phyloP scores from a whole-genome alignment of 2,888 invertebrate genomes.

The Drosophila yooni region DNA sequence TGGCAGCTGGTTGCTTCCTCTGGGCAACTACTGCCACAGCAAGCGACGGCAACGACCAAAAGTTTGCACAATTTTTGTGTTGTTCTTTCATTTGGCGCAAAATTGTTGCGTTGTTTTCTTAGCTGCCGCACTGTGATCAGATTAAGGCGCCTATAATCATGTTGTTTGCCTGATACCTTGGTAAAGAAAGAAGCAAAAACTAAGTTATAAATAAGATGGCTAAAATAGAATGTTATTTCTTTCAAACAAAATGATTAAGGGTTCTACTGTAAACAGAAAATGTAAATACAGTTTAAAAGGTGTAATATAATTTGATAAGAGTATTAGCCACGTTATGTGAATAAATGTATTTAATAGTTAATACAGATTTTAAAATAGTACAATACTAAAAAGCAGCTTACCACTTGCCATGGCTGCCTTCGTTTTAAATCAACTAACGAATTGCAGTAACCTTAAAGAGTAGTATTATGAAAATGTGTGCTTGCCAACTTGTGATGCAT shows the following conservation, averaged over 20 bases:
- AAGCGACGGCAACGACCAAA: slow-evolving; percentile 47
- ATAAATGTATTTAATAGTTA: background rate
- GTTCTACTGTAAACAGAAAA: slow-evolving; percentile 11
- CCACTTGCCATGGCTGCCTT: background rate
- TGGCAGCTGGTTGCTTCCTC: slow-evolving; percentile 25
- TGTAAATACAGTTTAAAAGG: slow-evolving; percentile 5
- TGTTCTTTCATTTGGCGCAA: slow-evolving; percentile 70
- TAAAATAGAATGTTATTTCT: slow-evolving; percentile 35
- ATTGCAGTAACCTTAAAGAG: slow-evolving; percentile 20
- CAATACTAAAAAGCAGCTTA: background rate
- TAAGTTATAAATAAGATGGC: slow-evolving; percentile 48
- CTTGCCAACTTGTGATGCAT: slow-evolving; percentile 42
- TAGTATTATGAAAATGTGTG: slow-evolving; percentile 28
- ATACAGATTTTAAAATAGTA: background rate
- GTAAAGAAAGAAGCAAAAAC: slow-evolving; percentile 17
- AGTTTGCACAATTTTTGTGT: slow-evolving; percentile 65
- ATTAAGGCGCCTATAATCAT: slow-evolving; percentile 56
- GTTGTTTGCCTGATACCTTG: slow-evolving; percentile 17
- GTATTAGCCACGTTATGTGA: background rate
- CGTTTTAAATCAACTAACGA: slow-evolving; percentile 18
- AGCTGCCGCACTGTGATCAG: slow-evolving; percentile 70
- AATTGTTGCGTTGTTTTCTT: slow-evolving; percentile 72
- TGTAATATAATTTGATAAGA: background rate
- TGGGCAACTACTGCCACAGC: slow-evolving; percentile 59
- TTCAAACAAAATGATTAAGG: slow-evolving; percentile 36